Percentiles rank a stretch among this genome's conserved stretches.
Conservation (phyloP, 2,888 invertebrate species). For the Amorpha juglandis region DNA sequence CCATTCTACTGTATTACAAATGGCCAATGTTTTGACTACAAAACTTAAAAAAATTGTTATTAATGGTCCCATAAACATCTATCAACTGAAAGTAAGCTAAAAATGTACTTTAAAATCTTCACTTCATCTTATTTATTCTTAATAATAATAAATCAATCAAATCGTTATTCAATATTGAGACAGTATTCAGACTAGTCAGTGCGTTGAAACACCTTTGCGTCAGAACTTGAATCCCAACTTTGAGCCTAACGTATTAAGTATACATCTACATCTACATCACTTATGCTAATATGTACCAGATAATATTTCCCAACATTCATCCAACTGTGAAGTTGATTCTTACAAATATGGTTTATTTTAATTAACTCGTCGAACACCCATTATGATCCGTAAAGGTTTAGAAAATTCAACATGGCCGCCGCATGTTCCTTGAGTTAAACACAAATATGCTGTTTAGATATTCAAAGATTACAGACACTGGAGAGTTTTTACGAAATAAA, state of each 20-base stretch:
- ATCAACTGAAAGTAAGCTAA: too few relatives aligned
- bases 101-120: too few relatives aligned
- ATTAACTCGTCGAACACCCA: slow-evolving; percentile 1
- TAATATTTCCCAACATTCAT: slow-evolving; percentile 11
- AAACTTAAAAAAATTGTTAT: too few relatives aligned
- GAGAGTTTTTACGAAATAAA: too few relatives aligned
- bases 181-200: neutral
- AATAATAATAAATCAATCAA: too few relatives aligned
- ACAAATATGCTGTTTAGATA: slow-evolving; percentile 2
- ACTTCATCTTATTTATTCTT: too few relatives aligned
- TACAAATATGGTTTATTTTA: slow-evolving; percentile 21
- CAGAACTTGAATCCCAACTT: slow-evolving; percentile 2
- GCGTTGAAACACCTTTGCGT: neutral
- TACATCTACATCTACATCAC: neutral
- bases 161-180: too few relatives aligned
- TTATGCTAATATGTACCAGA: neutral
- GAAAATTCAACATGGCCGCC: slow-evolving; percentile 17
- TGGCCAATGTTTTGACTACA: too few relatives aligned
- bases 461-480: neutral
- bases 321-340: slow-evolving; percentile 13
- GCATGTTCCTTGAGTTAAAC: slow-evolving; percentile 7
- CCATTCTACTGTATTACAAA: too few relatives aligned
- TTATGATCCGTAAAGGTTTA: neutral
- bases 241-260: neutral
- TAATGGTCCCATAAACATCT: too few relatives aligned